These are phyloP conservation scores for Leptopilina syphax DNA, from an alignment of 2,888 invertebrate genomes.

Conservation along the genomic window DNA sequence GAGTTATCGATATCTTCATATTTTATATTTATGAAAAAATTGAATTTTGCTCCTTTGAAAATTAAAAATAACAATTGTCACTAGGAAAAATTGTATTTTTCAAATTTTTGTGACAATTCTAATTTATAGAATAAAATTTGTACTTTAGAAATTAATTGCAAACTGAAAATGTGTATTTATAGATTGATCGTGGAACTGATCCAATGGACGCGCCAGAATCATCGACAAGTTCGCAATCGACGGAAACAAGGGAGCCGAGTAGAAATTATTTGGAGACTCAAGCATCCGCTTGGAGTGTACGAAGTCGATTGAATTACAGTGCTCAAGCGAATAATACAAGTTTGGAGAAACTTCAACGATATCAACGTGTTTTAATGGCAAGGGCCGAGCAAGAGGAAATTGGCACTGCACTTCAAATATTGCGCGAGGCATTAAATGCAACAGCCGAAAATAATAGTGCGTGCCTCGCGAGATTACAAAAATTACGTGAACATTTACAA, in stretches of 20 bases:
- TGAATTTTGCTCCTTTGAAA: too few species aligned
- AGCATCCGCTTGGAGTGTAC: slow-evolving; percentile 56
- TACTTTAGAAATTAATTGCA: slow-evolving; percentile 1
- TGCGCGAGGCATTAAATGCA: slow-evolving; percentile 56
- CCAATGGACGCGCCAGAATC: slow-evolving; percentile 82
- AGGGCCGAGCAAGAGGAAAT: slow-evolving; percentile 51
- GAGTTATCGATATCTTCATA: too few species aligned
- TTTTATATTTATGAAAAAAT: too few species aligned
- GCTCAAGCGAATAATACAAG: slow-evolving; percentile 55
- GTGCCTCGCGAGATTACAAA: slow-evolving; percentile 56
- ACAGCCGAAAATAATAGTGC: slow-evolving; percentile 55
- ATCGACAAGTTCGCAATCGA: slow-evolving; percentile 46
- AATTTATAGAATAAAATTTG: too few species aligned
- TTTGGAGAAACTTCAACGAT: slow-evolving; percentile 55
- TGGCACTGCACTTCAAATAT: slow-evolving; percentile 51
- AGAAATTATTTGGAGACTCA: slow-evolving; percentile 46
- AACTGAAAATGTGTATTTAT: slow-evolving; percentile 44
- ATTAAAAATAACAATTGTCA: too few species aligned
- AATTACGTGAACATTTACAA: slow-evolving; percentile 56
- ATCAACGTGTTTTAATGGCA: slow-evolving; percentile 52
- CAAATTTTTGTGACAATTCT: too few species aligned
- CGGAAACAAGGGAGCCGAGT: slow-evolving; percentile 41
- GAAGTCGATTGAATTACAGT: slow-evolving; percentile 57
- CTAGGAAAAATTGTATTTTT: too few species aligned
- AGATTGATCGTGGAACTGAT: slow-evolving; percentile 85